Percentiles rank a stretch among this genome's conserved stretches.
Conservation (phyloP, 2,797 vertebrate genomes). For the Silurus lanzhouensis region DNA sequence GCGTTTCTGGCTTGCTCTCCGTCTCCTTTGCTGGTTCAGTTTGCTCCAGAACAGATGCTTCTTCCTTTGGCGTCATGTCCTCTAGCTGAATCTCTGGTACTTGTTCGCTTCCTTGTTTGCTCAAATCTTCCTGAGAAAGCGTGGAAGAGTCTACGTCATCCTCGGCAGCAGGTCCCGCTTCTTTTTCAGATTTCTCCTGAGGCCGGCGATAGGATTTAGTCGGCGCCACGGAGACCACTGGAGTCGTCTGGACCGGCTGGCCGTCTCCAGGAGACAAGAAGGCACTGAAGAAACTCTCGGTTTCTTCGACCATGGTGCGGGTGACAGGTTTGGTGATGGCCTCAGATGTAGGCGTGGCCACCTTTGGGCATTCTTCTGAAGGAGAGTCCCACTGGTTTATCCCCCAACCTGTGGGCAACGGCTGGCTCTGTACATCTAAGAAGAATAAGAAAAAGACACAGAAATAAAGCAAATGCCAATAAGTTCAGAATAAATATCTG, state of each 20-base stretch:
- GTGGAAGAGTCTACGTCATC: conserved; percentile 57
- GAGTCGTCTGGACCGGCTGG: conserved; percentile 75
- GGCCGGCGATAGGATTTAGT: conserved; percentile 83
- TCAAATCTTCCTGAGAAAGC: conserved; percentile 50
- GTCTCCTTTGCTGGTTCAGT: conserved; percentile 5
- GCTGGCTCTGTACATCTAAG: conserved; percentile 76
- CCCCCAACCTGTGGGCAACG: conserved; percentile 88
- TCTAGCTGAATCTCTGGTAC: conserved; percentile 59
- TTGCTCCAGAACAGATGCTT: conserved; percentile 49
- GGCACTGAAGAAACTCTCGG: conserved; percentile 95
- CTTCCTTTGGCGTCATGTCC: conserved; percentile 52
- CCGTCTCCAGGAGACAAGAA: conserved; percentile 84
- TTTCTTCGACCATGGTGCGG: conserved; percentile 91
- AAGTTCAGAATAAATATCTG: background rate
- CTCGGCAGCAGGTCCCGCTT: conserved; percentile 49
- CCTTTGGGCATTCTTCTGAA: conserved; percentile 70
- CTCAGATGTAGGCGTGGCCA: conserved; percentile 78
- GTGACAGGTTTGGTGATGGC: conserved; percentile 96
- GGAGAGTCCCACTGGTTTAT: conserved; percentile 89
- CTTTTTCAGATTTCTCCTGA: conserved; percentile 81
- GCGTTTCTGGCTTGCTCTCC: conserved; percentile 43
- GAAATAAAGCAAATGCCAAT: background rate
- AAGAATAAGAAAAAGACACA: background rate
- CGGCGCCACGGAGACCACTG: conserved; percentile 91
- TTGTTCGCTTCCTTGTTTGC: conserved; percentile 43